phyloP scores from a whole-genome alignment of 2,888 invertebrate genomes.

The Fabriciana adippe region DNA sequence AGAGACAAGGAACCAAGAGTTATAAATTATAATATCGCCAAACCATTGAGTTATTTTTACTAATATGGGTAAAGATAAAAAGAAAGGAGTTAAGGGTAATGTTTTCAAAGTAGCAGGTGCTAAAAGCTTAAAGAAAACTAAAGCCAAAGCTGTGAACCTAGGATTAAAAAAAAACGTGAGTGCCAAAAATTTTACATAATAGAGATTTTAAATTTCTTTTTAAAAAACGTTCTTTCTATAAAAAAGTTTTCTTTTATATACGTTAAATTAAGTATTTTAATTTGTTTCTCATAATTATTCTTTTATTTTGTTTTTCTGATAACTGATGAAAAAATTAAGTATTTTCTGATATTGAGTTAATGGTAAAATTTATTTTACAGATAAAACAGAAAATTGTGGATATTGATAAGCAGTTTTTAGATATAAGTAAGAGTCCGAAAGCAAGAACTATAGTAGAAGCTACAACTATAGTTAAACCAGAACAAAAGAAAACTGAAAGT shows the following conservation, averaged over 20 bases:
- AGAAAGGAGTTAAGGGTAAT: conserved; percentile 65
- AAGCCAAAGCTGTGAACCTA: conserved; percentile 71
- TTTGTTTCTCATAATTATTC: too few relatives aligned
- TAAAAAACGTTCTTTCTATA: too few relatives aligned
- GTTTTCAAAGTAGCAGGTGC: conserved; percentile 77
- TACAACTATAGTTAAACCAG: conserved; percentile 47
- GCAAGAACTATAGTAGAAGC: conserved; percentile 38
- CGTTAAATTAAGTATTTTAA: too few relatives aligned
- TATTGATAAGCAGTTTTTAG: conserved; percentile 70
- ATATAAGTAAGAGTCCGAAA: conserved; percentile 61
- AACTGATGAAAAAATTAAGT: not conserved
- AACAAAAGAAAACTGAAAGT: conserved; percentile 51
- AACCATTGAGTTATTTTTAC: not conserved
- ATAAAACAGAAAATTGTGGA: conserved; percentile 72
- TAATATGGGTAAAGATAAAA: conserved; percentile 71
- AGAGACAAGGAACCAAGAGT: too few relatives aligned
- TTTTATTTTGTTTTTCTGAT: not conserved
- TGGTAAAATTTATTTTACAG: conserved; percentile 46
- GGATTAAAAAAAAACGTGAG: conserved; percentile 76
- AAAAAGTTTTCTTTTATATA: not conserved
- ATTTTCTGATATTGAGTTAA: not conserved
- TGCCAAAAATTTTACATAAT: not conserved
- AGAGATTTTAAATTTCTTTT: too few relatives aligned
- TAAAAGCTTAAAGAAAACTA: conserved; percentile 75
- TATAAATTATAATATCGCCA: not conserved